Conservation (phyloP, 2,888 invertebrate species). For the Thelaira solivaga region DNA sequence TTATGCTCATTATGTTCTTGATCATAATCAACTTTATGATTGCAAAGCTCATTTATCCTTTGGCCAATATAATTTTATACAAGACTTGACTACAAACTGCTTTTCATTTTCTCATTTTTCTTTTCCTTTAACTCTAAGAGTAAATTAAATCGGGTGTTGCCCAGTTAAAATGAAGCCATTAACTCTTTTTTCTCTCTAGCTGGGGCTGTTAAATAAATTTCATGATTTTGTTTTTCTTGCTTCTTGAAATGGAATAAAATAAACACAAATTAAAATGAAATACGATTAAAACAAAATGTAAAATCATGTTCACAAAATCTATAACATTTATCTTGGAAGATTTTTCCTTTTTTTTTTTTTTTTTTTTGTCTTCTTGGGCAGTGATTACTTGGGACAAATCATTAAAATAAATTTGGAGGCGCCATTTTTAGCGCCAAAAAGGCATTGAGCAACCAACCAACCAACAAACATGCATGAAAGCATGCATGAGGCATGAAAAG, state of each 20-base stretch:
- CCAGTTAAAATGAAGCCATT: conserved; percentile 73
- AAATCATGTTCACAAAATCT: conserved; percentile 57
- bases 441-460: too few relatives aligned
- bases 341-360: too few relatives aligned
- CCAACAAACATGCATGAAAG: too few relatives aligned
- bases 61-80: conserved; percentile 33
- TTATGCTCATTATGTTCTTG: conserved; percentile 28
- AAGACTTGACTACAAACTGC: background rate
- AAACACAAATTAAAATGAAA: background rate
- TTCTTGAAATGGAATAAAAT: background rate
- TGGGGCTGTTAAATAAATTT: background rate
- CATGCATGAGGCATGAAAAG: conserved; percentile 57
- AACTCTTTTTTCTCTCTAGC: conserved; percentile 51
- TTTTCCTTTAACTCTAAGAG: background rate
- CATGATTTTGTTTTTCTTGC: background rate
- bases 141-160: conserved; percentile 50
- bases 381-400: conserved; percentile 20
- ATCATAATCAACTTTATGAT: conserved; percentile 40
- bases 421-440: conserved; percentile 72
- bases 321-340: conserved; percentile 51
- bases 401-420: conserved; percentile 61
- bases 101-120: background rate
- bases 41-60: conserved; percentile 33
- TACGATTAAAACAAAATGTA: conserved; percentile 47
- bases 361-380: too few relatives aligned